Evolutionary conservation across 1,140 invertebrate genomes (phyloP).

Genomic region (Marisa cornuarietis): DNA sequence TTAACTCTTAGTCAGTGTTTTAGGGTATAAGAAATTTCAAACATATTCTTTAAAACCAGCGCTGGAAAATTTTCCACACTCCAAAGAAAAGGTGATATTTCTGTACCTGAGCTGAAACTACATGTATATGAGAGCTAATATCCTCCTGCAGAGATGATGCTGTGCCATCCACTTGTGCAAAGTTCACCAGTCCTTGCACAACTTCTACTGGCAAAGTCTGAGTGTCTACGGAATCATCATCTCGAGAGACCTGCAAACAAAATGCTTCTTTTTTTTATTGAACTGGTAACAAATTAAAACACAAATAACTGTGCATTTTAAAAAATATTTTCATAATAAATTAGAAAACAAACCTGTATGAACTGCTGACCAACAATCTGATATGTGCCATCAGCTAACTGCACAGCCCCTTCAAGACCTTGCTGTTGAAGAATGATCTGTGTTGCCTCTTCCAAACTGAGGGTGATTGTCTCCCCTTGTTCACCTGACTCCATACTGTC

Average conservation of each 20-base stretch:
- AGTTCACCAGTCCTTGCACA: constrained; percentile 15
- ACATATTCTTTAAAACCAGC: too few species aligned
- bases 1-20: too few species aligned
- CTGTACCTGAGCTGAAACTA: constrained; percentile 2
- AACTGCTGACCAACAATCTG: constrained; percentile 45
- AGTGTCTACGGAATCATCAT: constrained; percentile 26
- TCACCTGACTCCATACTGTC: not conserved
- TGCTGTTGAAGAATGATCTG: constrained; percentile 46
- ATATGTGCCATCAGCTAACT: constrained; percentile 46
- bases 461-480: constrained; percentile 39
- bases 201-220: constrained; percentile 31
- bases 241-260: constrained; percentile 24
- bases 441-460: constrained; percentile 51
- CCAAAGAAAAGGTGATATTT: not conserved
- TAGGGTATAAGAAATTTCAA: too few species aligned
- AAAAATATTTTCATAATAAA: not conserved
- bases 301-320: not conserved
- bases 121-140: not conserved
- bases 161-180: constrained; percentile 11
- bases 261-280: too few species aligned
- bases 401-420: constrained; percentile 36
- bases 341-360: constrained; percentile 24
- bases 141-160: not conserved
- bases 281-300: not conserved
- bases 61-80: not conserved